Percentiles rank a stretch among this genome's conserved stretches.
These are phyloP conservation scores for Orientallactaga bullata DNA, from an alignment of 2,113 vertebrate species.

Conservation along the genomic window DNA sequence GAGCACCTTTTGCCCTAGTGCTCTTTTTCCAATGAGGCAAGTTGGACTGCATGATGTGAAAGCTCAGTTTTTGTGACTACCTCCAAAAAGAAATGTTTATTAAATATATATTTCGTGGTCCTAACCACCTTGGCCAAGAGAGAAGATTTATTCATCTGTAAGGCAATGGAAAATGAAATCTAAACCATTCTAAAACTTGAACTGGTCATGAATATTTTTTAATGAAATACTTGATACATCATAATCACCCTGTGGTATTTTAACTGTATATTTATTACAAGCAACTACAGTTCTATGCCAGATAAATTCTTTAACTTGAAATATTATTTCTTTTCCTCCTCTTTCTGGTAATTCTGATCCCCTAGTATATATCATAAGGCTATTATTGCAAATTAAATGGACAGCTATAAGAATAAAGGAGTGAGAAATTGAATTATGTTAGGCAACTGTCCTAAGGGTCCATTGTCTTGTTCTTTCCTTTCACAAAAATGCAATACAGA, in stretches of 20 bases:
- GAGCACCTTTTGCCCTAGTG: not conserved
- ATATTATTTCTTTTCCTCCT: not conserved
- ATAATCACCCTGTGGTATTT: not conserved
- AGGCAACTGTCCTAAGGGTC: not conserved
- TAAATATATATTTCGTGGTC: not conserved
- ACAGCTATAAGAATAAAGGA: not conserved
- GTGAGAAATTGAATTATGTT: not conserved
- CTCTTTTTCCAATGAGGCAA: not conserved
- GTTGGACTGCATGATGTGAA: not conserved
- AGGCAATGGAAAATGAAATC: not conserved
- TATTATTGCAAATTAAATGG: constrained; percentile 13
- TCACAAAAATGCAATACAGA: not conserved
- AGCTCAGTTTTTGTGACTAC: not conserved
- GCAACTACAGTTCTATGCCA: not conserved
- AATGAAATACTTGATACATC: not conserved
- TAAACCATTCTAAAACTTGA: constrained; percentile 25
- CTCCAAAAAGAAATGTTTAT: constrained; percentile 4
- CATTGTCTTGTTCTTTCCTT: not conserved
- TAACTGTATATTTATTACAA: not conserved
- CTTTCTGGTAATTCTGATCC: not conserved
- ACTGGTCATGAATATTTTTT: not conserved
- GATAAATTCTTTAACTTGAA: not conserved
- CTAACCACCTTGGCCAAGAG: not conserved
- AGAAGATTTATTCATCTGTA: not conserved
- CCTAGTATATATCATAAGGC: not conserved